A percentile compares a stretch with the other conserved stretches of the same genome.
phyloP scores from a whole-genome alignment of 2,888 invertebrate species.

The Agriopis aurantiaria region DNA sequence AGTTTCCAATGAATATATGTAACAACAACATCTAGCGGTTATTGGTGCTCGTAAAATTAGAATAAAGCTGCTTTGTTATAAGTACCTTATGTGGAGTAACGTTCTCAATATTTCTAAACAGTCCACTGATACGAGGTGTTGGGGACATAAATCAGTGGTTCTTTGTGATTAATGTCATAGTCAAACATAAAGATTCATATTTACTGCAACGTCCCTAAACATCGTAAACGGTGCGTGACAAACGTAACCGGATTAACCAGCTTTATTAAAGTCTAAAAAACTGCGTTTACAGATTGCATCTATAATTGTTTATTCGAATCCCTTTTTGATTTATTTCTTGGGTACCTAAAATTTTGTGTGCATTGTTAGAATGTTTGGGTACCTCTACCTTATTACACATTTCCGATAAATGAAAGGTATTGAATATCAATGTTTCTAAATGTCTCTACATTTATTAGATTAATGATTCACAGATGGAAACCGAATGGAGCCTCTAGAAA shows the following conservation, averaged over 20 bases:
- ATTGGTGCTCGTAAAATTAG: conserved; percentile 65
- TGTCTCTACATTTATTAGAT: not conserved
- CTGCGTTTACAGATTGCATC: conserved; percentile 77
- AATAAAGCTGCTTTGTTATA: conserved; percentile 69
- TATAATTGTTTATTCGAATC: conserved; percentile 80
- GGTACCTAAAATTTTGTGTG: not conserved
- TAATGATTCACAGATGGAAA: not conserved
- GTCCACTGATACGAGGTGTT: conserved; percentile 66
- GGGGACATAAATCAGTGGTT: conserved; percentile 76
- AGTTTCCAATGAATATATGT: conserved; percentile 45
- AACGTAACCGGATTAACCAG: conserved; percentile 63
- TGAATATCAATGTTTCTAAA: not conserved
- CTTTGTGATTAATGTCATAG: conserved; percentile 84
- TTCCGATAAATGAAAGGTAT: not conserved
- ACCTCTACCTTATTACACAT: no score
- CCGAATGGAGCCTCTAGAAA: not conserved
- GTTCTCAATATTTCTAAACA: conserved; percentile 51
- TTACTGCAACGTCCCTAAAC: conserved; percentile 69
- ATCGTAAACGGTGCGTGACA: conserved; percentile 67
- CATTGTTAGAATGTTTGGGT: not conserved
- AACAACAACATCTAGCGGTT: conserved; percentile 43
- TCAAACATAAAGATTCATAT: conserved; percentile 81
- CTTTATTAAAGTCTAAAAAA: conserved; percentile 66
- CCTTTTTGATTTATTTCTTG: conserved; percentile 36
- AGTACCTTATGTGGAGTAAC: conserved; percentile 54